Percentiles rank a stretch among this genome's conserved stretches.
phyloP scores from a whole-genome alignment of 2,113 vertebrate genomes.

The Serilophus lunatus region DNA sequence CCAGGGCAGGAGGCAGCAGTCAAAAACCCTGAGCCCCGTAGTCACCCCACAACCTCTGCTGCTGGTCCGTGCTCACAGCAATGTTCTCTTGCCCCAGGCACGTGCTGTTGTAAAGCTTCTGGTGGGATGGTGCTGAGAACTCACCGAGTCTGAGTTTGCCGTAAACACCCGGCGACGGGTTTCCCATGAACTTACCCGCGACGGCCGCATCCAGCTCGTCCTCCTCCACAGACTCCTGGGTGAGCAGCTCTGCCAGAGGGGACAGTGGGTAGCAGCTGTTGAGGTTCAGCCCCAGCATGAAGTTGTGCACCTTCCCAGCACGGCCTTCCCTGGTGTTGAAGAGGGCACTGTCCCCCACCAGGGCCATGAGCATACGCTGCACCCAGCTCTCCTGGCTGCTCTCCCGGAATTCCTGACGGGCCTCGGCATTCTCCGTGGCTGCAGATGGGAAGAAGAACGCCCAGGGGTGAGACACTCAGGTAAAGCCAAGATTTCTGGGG shows the following conservation, averaged over 20 bases:
- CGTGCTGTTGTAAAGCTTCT: accelerated
- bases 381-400: constrained; percentile 88
- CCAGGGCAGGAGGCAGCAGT: not conserved
- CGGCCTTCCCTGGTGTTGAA: constrained; percentile 96
- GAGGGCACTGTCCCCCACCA: constrained; percentile 86
- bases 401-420: constrained; percentile 71
- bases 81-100: accelerated
- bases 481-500: not conserved
- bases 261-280: constrained; percentile 84
- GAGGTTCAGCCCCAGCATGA: constrained; percentile 96
- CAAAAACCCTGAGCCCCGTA: not conserved
- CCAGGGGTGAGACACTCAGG: not conserved
- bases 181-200: constrained; percentile 71
- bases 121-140: accelerated
- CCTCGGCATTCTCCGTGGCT: constrained; percentile 82
- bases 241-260: constrained; percentile 64
- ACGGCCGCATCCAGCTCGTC: constrained; percentile 87
- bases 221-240: constrained; percentile 71
- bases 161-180: accelerated
- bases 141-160: not conserved
- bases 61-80: not conserved
- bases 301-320: constrained; percentile 97
- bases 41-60: not conserved
- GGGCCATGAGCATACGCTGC: constrained; percentile 88
- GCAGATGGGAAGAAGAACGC: not conserved